Evolutionary conservation across 2,888 invertebrate genomes (phyloP), one percentile per base, ranked within the genome.

Genomic region (Cantharis lateralis): DNA sequence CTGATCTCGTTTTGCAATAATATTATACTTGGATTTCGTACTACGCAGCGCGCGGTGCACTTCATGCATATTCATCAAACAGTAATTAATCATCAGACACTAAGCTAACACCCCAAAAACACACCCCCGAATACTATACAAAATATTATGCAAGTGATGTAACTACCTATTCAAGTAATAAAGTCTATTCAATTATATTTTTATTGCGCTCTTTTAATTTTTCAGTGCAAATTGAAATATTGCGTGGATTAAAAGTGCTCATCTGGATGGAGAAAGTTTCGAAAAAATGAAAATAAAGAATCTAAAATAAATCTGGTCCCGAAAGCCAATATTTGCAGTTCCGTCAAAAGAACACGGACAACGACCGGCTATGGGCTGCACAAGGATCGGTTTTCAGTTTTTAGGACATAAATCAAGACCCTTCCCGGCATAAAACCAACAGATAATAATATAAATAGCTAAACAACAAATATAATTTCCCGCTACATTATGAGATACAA

Each of bases 391-490:
- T 71, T 62, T 48, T 63, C 66, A 64, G 48, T 15, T 77, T 70
- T 70, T 72, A 75, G 75, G 70, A 78, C 76, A 80, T 80, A 80
- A 80, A 80, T 80, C 80, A 80, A 81, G 77, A 64, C 62, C 83
- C 82, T 84, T 85, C 84, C 83, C 81, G 82, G 82, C 82, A 84
- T 82, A 83, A 85, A 83, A 84, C 83, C 82, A 86, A 85, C 85
- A 87, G 86, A 87, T 86, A 87, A 87, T 86, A 87, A 84, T 82
- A 86, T 87, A 87, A 87, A 87, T 87, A 85, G 86, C 84, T 86
- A 84, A 85, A 87, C 86, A 88, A 87, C 85, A 86, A 84, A 85
- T 84, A 86, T 87, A 87, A 88, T 88, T 88, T 88, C 86, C 87
- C 87, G 87, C 86, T 86, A 88, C 87, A 87, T 88, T 88, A 88